Evolutionary conservation across 2,113 vertebrate species (phyloP), one percentile per base, ranked within the genome.

Genomic region (Scomber japonicus): DNA sequence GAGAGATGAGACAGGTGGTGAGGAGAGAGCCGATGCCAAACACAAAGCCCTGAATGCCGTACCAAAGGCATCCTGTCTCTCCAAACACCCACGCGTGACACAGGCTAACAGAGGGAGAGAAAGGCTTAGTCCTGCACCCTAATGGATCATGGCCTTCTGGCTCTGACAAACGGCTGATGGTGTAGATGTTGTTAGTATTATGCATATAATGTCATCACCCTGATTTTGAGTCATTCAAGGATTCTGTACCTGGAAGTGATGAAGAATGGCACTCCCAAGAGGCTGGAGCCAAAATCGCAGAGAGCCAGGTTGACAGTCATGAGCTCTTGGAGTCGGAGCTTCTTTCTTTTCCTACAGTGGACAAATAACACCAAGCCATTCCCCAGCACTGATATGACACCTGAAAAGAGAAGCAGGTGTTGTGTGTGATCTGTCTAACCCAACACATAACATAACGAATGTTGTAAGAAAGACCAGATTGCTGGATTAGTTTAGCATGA

Each of bases 11-110:
- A 48, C 87, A 81, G 69, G 91, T 92, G 82, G 91, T 92, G 75
- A 91, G 72, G 64, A 93, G 88, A 16, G 89, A 93, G 54, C 84
- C 87, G 4, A 92, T 90, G 51, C 90, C 91, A 78, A 91, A 94
- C 66, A 93, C 82, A 55, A 92, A 93, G 57, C 90, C 90, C 65
- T 93, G 91, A 14, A 88, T 24, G 30, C 91, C 88, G 5, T 93
- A 93, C 80, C 78, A 89, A 16, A 88, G 30, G 56, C 91, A 93
- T 5, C 91, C 88, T 0, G 66, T 57, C n/a, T 90, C 83, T 12
- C 92, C 90, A 68, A 92, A 92, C 70, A 90, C 59, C 90, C 92
- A 93, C 49, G 74, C 84, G 57, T 91, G 91, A 16, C 84, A 82
- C 56, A 89, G 51, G 75, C 92, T 92, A 77, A n/a, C 30, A 50